Percentiles rank a stretch among this genome's conserved stretches.
Evolutionary conservation across 2,888 invertebrate genomes (phyloP).

Genomic region (Scaptomyza flava): DNA sequence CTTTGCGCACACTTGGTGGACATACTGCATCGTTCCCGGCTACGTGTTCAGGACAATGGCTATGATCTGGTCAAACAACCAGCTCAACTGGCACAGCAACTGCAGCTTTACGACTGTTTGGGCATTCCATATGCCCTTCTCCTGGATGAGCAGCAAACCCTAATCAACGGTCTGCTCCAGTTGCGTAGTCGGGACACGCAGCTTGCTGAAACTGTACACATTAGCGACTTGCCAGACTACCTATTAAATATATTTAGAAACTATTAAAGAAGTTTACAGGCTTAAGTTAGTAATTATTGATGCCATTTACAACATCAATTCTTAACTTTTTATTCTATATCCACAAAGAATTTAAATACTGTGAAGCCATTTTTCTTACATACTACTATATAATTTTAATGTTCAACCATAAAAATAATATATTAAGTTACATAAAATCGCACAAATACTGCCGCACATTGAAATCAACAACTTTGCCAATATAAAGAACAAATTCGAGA

Average conservation of each 20-base stretch:
- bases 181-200: conserved; percentile 88
- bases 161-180: conserved; percentile 89
- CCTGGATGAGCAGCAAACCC: conserved; percentile 87
- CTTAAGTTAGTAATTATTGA: too few species aligned
- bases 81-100: conserved; percentile 62
- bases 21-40: conserved; percentile 85
- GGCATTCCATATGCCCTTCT: conserved; percentile 91
- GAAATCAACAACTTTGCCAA: conserved; percentile 91
- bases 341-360: too few species aligned
- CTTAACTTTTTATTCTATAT: too few species aligned
- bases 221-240: conserved; percentile 87
- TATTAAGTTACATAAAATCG: conserved; percentile 86
- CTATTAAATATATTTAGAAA: conserved; percentile 85
- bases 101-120: conserved; percentile 74
- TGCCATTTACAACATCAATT: too few species aligned
- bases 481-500: conserved; percentile 91
- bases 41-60: conserved; percentile 73
- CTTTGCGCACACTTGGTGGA: conserved; percentile 86
- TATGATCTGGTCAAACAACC: conserved; percentile 32
- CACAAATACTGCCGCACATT: conserved; percentile 91
- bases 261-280: conserved; percentile 3
- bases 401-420: background rate
- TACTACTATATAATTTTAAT: background rate
- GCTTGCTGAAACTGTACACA: conserved; percentile 89
- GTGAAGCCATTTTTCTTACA: background rate